These are phyloP conservation scores for Rhopalosiphum padi DNA, from an alignment of 1,140 invertebrate species.

Conservation along the genomic window DNA sequence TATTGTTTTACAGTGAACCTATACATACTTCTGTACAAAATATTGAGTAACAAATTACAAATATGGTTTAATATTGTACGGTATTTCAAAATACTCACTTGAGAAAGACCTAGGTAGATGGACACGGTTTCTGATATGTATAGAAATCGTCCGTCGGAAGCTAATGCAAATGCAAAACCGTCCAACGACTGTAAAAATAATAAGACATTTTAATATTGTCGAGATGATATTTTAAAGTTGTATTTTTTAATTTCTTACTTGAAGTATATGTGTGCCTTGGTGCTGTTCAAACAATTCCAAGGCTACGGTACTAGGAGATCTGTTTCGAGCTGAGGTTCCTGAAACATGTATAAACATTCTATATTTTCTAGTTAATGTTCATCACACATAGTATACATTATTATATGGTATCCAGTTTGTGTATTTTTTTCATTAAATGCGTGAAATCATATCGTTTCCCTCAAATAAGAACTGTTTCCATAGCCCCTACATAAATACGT, in stretches of 20 bases:
- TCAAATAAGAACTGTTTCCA: slow-evolving; percentile 7
- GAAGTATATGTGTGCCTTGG: slow-evolving; percentile 96
- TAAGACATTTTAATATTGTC: not conserved
- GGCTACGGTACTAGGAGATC: slow-evolving; percentile 72
- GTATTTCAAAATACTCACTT: slow-evolving; percentile 72
- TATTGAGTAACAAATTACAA: not conserved
- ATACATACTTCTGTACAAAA: not conserved
- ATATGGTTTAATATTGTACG: not conserved
- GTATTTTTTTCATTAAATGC: slow-evolving; percentile 50
- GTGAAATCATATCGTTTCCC: slow-evolving; percentile 52
- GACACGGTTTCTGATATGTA: slow-evolving; percentile 99
- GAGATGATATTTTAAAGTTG: not conserved
- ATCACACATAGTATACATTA: not conserved
- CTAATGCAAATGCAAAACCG: slow-evolving; percentile 50
- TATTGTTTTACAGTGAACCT: not conserved
- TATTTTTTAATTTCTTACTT: slow-evolving; percentile 70
- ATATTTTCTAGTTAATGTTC: slow-evolving; percentile 21
- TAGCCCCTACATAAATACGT: slow-evolving; percentile 35
- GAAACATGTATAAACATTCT: slow-evolving; percentile 63
- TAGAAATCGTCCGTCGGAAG: slow-evolving; percentile 73
- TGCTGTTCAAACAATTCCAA: slow-evolving; percentile 93
- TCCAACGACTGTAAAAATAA: slow-evolving; percentile 45
- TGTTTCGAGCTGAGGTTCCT: slow-evolving; percentile 76
- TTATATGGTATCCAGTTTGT: not conserved
- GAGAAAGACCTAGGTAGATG: slow-evolving; percentile 97